Evolutionary conservation across 2,797 vertebrate genomes (phyloP), one percentile per base, ranked within the genome.

Genomic region (Toxotes lorentzi): DNA sequence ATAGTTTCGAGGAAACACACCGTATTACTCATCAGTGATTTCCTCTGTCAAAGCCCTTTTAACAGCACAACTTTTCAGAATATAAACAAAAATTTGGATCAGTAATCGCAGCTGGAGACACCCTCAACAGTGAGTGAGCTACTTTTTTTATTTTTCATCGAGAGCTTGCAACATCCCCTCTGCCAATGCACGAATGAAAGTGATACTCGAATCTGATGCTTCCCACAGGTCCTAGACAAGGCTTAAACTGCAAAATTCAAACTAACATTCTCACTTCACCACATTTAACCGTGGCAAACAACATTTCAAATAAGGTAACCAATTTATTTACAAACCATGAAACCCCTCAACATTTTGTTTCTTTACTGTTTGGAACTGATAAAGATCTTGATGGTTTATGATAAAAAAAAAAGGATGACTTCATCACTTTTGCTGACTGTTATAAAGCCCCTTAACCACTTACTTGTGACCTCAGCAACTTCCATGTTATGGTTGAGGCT

Each of bases 121-220:
- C 56, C 70, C 16, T 74, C 24, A 51, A 19, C 48, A 66, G 32
- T 68, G 75, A 80, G 73, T 34, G 30, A 70, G n/a, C 12, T 23
- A 21, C 19, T 57, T 75, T 57, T 75, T 70, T 63, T 69, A 32
- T 70, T 60, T 74, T 77, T 70, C n/a, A 64, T 34, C 23, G 19
- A 57, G 64, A 11, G n/a, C 70, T 72, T 4, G 57, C 40, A 73
- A 24, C 57, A 60, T 73, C 53, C 34, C 24, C 23, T 13, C 57
- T 67, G 51, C 54, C 40, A 65, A 57, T 56, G 27, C 54, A 27
- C 48, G 79, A 71, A 77, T 80, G 48, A 74, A 78, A 78, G 70
- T 65, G 23, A 78, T 73, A 50, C 60, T 70, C 1, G 11, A 64
- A 74, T 71, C 23, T 35, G 35, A 34, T 58, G 30, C 56, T 73